Evolutionary conservation across 2,888 invertebrate genomes (phyloP).

Genomic region (Pseudococcus longispinus): DNA sequence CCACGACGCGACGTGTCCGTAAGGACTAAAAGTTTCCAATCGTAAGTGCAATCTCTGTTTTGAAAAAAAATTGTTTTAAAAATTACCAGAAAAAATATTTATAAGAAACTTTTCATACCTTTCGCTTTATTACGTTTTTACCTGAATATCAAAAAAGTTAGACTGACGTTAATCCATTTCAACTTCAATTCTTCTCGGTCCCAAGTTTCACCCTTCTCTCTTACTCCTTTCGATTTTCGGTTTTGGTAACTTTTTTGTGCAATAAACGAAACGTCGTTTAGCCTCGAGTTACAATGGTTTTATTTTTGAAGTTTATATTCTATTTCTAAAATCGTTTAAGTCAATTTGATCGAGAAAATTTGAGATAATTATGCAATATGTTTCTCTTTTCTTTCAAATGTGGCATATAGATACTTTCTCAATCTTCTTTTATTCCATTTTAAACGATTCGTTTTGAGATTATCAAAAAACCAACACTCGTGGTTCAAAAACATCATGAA

Average conservation of each 20-base stretch:
- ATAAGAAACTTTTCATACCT: background rate
- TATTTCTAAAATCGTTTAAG: background rate
- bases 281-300: background rate
- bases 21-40: background rate
- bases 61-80: background rate
- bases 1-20: background rate
- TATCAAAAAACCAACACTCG: background rate
- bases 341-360: background rate
- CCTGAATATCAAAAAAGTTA: conserved; percentile 1
- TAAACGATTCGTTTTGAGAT: background rate
- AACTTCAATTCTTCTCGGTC: background rate
- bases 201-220: background rate
- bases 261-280: background rate
- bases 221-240: background rate
- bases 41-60: background rate
- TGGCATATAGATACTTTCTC: background rate
- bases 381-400: background rate
- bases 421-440: background rate
- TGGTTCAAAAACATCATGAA: background rate
- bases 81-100: background rate
- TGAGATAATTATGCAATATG: background rate
- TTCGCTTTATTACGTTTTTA: background rate
- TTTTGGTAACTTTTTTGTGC: background rate
- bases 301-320: background rate
- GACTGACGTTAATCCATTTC: background rate